phyloP scores from a whole-genome alignment of 1,140 invertebrate species.

The Aphelinus atriplicis region DNA sequence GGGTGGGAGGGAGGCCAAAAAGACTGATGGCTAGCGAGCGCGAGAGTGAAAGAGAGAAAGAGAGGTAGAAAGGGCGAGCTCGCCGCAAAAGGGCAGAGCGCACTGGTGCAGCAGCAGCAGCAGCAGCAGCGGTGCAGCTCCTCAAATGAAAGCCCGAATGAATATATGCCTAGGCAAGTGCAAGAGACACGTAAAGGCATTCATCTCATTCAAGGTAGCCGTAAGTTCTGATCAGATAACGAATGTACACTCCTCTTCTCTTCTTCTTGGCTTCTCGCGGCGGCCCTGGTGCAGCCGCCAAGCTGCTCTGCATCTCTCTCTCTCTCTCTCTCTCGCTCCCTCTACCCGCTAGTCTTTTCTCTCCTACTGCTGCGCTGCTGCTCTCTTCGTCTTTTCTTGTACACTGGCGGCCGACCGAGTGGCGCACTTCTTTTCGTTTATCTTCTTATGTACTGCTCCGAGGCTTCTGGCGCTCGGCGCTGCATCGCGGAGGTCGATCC shows the following conservation, averaged over 20 bases:
- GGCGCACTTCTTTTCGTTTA: slow-evolving; percentile 30
- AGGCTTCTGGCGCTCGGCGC: background rate
- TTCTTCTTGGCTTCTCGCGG: slow-evolving; percentile 43
- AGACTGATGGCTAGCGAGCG: slow-evolving; percentile 41
- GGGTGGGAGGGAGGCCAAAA: slow-evolving; percentile 29
- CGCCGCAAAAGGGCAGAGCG: slow-evolving; percentile 56
- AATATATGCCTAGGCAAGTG: slow-evolving; percentile 62
- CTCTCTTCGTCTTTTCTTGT: slow-evolving; percentile 34
- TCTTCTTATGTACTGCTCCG: slow-evolving; percentile 20
- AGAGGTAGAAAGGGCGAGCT: slow-evolving; percentile 51
- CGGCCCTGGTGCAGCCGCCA: background rate
- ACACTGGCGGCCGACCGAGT: background rate
- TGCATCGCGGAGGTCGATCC: slow-evolving; percentile 14
- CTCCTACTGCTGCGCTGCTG: slow-evolving; percentile 19
- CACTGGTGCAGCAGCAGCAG: background rate
- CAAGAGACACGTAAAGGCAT: slow-evolving; percentile 64
- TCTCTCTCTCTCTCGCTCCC: slow-evolving; percentile 33
- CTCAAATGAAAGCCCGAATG: slow-evolving; percentile 63
- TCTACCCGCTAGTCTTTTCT: slow-evolving; percentile 35
- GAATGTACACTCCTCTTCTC: slow-evolving; percentile 58
- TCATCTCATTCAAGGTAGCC: slow-evolving; percentile 64
- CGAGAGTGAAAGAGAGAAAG: slow-evolving; percentile 35
- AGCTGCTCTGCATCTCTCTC: slow-evolving; percentile 36
- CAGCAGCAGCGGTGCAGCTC: slow-evolving; percentile 38
- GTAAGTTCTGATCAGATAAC: slow-evolving; percentile 65